Evolutionary conservation across 2,888 invertebrate genomes (phyloP).

Genomic region (Cryptocephalus moraei): DNA sequence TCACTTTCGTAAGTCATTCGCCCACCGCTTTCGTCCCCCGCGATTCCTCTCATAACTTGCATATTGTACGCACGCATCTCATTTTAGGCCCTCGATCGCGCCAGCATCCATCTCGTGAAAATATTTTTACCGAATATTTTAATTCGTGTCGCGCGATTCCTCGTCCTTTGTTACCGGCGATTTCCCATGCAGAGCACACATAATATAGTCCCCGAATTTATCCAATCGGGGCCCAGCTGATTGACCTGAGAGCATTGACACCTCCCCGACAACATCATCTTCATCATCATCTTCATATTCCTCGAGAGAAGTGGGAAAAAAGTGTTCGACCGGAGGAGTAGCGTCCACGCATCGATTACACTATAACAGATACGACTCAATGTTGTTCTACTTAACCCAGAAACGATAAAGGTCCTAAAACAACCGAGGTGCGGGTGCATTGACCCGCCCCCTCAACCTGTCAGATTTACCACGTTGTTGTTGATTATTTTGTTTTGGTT

Average conservation of each 20-base stretch:
- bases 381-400: constrained; percentile 24
- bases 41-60: constrained; percentile 17
- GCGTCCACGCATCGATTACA: constrained; percentile 6
- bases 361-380: constrained; percentile 4
- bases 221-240: constrained; percentile 18
- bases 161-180: not conserved
- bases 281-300: not conserved
- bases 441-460: constrained; percentile 13
- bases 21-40: constrained; percentile 26
- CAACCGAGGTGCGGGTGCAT: constrained; percentile 15
- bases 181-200: constrained; percentile 27
- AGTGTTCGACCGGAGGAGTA: not conserved
- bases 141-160: constrained; percentile 2
- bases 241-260: constrained; percentile 33
- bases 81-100: constrained; percentile 1
- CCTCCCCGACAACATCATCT: constrained; percentile 22
- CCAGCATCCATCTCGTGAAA: constrained; percentile 7
- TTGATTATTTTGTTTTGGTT: constrained; percentile 12
- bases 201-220: constrained; percentile 30
- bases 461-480: constrained; percentile 2
- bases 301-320: constrained; percentile 11
- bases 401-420: constrained; percentile 7
- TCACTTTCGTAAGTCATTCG: constrained; percentile 25
- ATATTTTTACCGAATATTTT: not conserved
- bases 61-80: constrained; percentile 18